Conservation (phyloP, 2,113 vertebrate species). For the Saccopteryx leptura region DNA sequence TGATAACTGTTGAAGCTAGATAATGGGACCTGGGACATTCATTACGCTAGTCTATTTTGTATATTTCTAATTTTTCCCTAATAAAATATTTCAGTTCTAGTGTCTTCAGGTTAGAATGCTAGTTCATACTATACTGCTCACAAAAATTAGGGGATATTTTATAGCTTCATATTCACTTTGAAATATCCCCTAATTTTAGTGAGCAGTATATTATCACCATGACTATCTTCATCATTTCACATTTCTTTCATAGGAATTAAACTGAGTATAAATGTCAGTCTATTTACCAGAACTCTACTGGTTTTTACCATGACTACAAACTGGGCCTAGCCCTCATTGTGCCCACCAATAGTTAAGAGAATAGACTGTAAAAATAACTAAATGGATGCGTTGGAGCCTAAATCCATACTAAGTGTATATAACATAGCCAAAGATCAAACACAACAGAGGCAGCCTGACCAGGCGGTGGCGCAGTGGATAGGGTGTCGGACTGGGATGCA, state of each 20-base stretch:
- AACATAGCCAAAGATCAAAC: background rate
- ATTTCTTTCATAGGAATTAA: background rate
- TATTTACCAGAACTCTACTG: background rate
- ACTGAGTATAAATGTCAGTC: background rate
- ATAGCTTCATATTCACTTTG: too few species aligned
- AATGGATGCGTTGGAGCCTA: background rate
- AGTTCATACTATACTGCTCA: background rate
- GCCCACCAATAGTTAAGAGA: background rate
- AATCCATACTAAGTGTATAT: background rate
- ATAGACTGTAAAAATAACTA: background rate
- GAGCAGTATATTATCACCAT: too few species aligned
- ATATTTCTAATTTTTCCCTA: background rate
- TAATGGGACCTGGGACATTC: background rate
- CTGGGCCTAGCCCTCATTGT: background rate
- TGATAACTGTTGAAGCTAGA: background rate
- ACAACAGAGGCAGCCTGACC: background rate
- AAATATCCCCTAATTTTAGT: too few species aligned
- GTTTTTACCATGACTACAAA: background rate
- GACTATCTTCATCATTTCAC: background rate
- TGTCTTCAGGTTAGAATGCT: slow-evolving; percentile 38
- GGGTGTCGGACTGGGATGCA: too few species aligned
- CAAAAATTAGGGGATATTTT: too few species aligned
- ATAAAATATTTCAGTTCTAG: slow-evolving; percentile 9
- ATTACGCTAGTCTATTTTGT: background rate
- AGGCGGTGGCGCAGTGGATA: too few species aligned